phyloP scores from a whole-genome alignment of 2,888 invertebrate genomes.

The Protonemura montana region DNA sequence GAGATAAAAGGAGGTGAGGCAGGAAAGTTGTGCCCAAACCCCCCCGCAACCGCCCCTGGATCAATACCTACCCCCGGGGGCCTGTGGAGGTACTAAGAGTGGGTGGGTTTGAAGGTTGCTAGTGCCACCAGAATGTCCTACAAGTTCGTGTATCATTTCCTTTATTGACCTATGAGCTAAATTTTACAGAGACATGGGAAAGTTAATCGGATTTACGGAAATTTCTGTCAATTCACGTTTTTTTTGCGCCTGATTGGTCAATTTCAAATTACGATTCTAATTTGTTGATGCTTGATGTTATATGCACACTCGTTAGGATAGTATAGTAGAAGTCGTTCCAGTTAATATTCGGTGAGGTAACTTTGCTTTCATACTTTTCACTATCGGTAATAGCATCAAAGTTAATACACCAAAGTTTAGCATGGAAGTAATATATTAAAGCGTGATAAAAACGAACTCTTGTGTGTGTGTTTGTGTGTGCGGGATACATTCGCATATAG shows the following conservation, averaged over 20 bases:
- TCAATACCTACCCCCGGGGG: constrained; percentile 13
- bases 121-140: not conserved
- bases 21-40: not conserved
- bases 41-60: not conserved
- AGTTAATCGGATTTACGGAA: not conserved
- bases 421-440: not conserved
- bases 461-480: not conserved
- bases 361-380: not conserved
- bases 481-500: not conserved
- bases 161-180: not conserved
- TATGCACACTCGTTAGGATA: not conserved
- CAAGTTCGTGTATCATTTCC: not conserved
- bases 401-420: not conserved
- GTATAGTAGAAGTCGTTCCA: not conserved
- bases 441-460: not conserved
- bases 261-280: not conserved
- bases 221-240: not conserved
- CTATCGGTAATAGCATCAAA: not conserved
- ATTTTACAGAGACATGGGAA: not conserved
- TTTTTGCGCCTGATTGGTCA: not conserved
- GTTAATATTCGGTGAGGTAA: not conserved
- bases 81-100: not conserved
- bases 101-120: not conserved
- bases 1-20: constrained; percentile 23
- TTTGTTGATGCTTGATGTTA: not conserved